These are phyloP conservation scores for Verasper variegatus DNA, from an alignment of 2,113 vertebrate species.

Conservation along the genomic window DNA sequence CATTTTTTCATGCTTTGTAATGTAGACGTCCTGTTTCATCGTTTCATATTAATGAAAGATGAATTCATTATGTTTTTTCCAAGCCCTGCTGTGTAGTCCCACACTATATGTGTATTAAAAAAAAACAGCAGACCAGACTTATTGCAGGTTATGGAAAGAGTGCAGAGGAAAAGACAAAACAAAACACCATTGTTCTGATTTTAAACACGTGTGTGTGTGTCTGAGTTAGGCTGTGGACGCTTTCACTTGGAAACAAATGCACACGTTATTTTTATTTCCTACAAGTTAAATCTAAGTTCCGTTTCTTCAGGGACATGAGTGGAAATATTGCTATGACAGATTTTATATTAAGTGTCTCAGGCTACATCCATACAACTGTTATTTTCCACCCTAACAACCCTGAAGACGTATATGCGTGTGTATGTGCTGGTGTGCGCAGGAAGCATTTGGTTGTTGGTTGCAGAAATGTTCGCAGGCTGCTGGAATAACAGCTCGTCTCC, in stretches of 20 bases:
- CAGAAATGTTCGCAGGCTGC: too few relatives aligned
- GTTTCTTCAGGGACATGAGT: neutral
- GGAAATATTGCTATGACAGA: neutral
- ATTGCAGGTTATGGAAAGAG: constrained; percentile 43
- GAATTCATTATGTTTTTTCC: constrained; percentile 6
- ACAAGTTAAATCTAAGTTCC: neutral
- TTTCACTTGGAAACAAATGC: too few relatives aligned
- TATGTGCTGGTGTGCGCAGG: too few relatives aligned
- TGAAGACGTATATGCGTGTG: too few relatives aligned
- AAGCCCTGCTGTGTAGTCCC: constrained; percentile 41
- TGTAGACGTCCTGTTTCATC: constrained; percentile 3
- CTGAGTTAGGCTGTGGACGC: too few relatives aligned
- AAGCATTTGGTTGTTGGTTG: too few relatives aligned
- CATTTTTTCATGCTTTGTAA: neutral
- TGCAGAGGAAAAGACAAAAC: constrained; percentile 19
- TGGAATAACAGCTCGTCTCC: too few relatives aligned
- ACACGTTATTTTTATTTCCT: too few relatives aligned
- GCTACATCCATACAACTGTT: too few relatives aligned
- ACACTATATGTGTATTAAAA: constrained; percentile 16
- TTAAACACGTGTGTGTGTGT: constrained; percentile 4
- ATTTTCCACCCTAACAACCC: too few relatives aligned
- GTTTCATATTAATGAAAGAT: neutral
- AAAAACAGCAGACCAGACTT: constrained; percentile 44
- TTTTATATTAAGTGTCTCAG: too few relatives aligned
- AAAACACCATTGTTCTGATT: constrained; percentile 14